Evolutionary conservation across 2,113 vertebrate species (phyloP), one percentile per base, ranked within the genome.

Genomic region (Puntigrus tetrazona): DNA sequence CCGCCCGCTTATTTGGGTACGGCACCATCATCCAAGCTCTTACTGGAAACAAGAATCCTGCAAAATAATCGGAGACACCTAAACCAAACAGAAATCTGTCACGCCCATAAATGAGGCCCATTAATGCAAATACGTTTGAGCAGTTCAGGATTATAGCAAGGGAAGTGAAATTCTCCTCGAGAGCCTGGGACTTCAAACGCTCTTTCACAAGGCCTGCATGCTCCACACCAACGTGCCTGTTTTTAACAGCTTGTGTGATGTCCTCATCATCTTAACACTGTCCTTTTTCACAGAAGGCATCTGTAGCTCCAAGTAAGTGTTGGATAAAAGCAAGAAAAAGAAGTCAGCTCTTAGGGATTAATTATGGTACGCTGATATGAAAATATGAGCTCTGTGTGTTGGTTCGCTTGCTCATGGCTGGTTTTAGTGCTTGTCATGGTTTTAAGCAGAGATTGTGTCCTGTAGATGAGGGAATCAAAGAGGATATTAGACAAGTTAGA

Each of bases 121-220:
- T 89, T 86, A 83, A 88, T 85, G 84, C 84, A 87, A 86, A 89
- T 72, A 77, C 59, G 82, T 65, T 88, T 22, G 80, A 55, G 57
- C 55, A 63, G 34, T 84, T 86, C 63, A 70, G 65, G 45, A 85
- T 83, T 67, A 67, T 50, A 38, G 70, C 75, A 69, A 27, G n/a
- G 38, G 47, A 50, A 41, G 47, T 36, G 82, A 81, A 70, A 81
- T 34, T 50, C 80, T 82, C 29, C 67, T 82, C 27, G 14, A 70
- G 63, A 81, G 38, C 25, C 36, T 4, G 34, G 16, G 65, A 83
- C 74, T 70, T 88, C 74, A 80, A 78, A 89, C 14, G 22, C 43
- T 38, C 34, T 29, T 63, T 82, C 65, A 59, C 18, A 14, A 81
- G 77, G 78, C 78, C 85, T 41, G 67, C 50, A 20, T 45, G 45